phyloP scores from a whole-genome alignment of 2,113 vertebrate genomes.

The Rhagologus leucostigma region DNA sequence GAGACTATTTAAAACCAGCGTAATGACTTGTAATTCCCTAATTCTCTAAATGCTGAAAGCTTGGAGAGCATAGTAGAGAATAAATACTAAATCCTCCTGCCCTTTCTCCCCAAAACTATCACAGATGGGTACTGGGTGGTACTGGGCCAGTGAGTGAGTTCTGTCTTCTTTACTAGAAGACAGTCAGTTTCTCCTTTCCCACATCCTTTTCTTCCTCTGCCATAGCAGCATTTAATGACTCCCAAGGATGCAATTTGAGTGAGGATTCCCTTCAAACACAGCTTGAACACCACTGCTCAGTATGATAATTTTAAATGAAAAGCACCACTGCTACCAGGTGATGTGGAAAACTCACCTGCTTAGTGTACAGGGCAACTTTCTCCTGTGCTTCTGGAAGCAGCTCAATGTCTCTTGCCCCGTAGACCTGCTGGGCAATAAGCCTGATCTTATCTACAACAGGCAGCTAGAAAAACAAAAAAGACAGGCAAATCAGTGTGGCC shows the following conservation, averaged over 20 bases:
- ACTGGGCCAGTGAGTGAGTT: background rate
- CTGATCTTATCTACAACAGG: slow-evolving; percentile 90
- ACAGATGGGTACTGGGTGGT: background rate
- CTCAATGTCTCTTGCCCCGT: slow-evolving; percentile 91
- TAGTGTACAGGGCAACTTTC: slow-evolving; percentile 90
- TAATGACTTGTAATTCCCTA: background rate
- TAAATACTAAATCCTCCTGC: background rate
- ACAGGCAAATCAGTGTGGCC: background rate
- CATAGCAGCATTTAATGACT: background rate
- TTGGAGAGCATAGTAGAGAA: background rate
- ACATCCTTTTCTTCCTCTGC: background rate
- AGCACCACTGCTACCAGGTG: background rate
- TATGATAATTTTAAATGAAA: background rate
- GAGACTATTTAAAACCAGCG: background rate
- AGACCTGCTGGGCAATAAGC: slow-evolving; percentile 92
- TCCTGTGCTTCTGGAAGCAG: slow-evolving; percentile 89
- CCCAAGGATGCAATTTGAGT: background rate
- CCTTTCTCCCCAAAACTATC: background rate
- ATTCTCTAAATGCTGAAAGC: background rate
- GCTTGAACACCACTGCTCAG: background rate
- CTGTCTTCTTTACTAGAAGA: background rate
- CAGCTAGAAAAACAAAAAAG: slow-evolving; percentile 69
- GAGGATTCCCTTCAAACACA: background rate
- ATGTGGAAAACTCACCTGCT: slow-evolving; percentile 77
- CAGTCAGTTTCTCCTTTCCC: background rate